phyloP scores from a whole-genome alignment of 53 echinoderm and acorn worm genomes.

The Henricia sp. region DNA sequence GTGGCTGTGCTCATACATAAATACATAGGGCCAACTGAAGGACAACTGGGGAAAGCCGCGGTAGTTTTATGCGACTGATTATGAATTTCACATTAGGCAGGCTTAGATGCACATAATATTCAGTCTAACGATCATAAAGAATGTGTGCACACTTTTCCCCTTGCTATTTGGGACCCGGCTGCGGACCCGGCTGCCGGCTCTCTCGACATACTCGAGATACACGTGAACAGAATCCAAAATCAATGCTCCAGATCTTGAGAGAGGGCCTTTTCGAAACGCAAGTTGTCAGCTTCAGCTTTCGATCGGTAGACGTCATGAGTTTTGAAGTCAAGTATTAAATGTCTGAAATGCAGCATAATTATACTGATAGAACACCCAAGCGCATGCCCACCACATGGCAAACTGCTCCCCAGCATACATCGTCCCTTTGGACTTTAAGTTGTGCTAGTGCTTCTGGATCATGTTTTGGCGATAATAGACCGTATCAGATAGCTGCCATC shows the following conservation, averaged over 20 bases:
- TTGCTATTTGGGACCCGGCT: neutral
- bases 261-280: too few species aligned
- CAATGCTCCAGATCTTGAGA: neutral
- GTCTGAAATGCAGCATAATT: too few species aligned
- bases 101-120: constrained; percentile 35
- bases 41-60: constrained; percentile 30
- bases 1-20: constrained; percentile 63
- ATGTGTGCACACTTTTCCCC: neutral
- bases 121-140: neutral
- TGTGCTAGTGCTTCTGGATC: too few species aligned
- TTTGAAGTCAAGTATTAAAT: too few species aligned
- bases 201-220: neutral
- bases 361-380: too few species aligned
- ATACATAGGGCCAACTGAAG: constrained; percentile 53
- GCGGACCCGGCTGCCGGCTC: neutral
- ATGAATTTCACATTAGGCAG: constrained; percentile 56
- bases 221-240: constrained; percentile 4
- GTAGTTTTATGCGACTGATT: constrained; percentile 37
- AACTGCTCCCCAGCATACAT: too few species aligned
- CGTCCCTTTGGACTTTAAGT: too few species aligned
- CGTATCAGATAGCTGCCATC: too few species aligned
- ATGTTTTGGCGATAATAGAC: too few species aligned
- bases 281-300: too few species aligned
- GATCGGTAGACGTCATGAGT: too few species aligned
- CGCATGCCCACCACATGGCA: too few species aligned